Evolutionary conservation across 2,888 invertebrate genomes (phyloP), one percentile per base, ranked within the genome.

Genomic region (Harmothoe impar): DNA sequence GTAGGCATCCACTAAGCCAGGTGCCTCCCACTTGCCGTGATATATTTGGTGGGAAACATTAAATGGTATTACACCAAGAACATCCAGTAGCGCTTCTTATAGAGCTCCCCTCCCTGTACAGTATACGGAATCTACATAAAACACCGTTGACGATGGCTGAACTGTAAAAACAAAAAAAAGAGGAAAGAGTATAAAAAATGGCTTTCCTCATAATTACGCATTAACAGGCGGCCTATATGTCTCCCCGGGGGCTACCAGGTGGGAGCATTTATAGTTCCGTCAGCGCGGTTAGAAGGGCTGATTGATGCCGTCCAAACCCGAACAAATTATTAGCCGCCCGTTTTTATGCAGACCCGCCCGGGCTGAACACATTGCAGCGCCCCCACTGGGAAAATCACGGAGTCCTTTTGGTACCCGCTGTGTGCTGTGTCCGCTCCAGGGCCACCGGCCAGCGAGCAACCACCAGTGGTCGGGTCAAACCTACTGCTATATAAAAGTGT

Each of bases 281-380:
- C 31, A 29, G 12, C 72, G 29, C 29, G 31, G 29, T 72, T n/a
- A 72, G 25, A 29, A 25, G 72, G 5, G 12, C 72, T 29, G 72
- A 72, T 72, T 72, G 72, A 72, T 72, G 72, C 29, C 25, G 72
- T 72, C 72, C 72, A 29, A 72, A 72, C 29, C 29, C 17, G 72
- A 72, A 72, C 72, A 72, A 72, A 72, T 72, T 72, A 72, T 72
- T 72, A 72, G 72, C 72, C 31, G 72, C 29, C 72, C 0, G n/a
- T 72, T 72, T 72, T 29, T 72, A 72, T 72, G 31, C 72, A 29
- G 1, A 72, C 20, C 72, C 25, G 25, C 72, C 72, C 72, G 29
- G 72, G 72, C 72, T 72, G 72, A 72, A 72, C 72, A 3, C 72
- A 72, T 72, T 29, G 72, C 29, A 25, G 31, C 25, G 72, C 72